A percentile compares a stretch with the other conserved stretches of the same genome.
These are phyloP conservation scores for Balaeniceps rex DNA, from an alignment of 2,113 vertebrate species.

Conservation along the genomic window DNA sequence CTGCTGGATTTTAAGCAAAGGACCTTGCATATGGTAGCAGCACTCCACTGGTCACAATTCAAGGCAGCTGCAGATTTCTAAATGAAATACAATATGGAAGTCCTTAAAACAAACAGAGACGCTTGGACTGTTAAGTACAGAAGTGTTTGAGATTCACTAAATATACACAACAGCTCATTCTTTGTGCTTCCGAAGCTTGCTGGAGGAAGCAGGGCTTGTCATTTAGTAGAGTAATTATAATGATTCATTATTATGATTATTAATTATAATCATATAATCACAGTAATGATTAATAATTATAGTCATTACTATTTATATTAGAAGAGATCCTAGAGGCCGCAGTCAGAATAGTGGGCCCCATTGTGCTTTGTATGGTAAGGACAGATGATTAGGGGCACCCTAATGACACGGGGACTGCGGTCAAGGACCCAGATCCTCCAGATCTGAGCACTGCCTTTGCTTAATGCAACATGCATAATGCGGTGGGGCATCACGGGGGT, in stretches of 20 bases:
- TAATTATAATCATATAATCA: slow-evolving; percentile 59
- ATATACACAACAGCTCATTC: slow-evolving; percentile 12
- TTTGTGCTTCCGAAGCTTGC: not conserved
- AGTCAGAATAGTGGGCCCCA: not conserved
- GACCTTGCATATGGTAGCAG: not conserved
- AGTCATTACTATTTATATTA: slow-evolving; percentile 59
- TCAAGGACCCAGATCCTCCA: not conserved
- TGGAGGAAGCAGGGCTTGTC: slow-evolving; percentile 40
- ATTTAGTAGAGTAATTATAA: slow-evolving; percentile 51
- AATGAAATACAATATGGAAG: not conserved
- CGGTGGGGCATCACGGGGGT: rapidly evolving
- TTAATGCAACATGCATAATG: rapidly evolving
- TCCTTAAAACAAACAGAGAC: not conserved
- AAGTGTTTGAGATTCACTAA: slow-evolving; percentile 10
- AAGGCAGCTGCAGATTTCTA: slow-evolving; percentile 28
- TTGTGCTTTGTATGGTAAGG: not conserved
- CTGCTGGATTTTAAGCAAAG: not conserved
- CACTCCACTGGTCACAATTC: not conserved
- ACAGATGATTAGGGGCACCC: not conserved
- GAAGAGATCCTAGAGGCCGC: slow-evolving; percentile 16
- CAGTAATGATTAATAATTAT: slow-evolving; percentile 63
- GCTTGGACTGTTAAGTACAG: not conserved
- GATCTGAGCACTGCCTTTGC: not conserved
- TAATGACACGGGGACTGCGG: not conserved
- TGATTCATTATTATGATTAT: slow-evolving; percentile 63